Evolutionary conservation across 2,888 invertebrate genomes (phyloP), one percentile per base, ranked within the genome.

Genomic region (Clitarchus hookeri): DNA sequence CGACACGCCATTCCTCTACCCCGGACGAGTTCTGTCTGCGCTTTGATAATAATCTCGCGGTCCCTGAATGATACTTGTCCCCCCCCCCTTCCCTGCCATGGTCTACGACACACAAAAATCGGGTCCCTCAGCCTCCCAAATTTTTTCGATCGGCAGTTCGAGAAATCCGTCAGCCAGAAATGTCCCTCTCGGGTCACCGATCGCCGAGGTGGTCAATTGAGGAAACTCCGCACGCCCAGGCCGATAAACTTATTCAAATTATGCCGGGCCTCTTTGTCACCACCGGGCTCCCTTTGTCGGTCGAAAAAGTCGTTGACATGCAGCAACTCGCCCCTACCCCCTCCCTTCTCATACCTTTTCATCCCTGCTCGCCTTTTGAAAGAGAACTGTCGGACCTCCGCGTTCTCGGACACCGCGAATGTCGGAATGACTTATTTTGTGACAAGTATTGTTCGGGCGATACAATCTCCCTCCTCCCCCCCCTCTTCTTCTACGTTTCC

Each of bases 301-400:
- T 16, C 65, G 65, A n/a, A 65, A 65, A 65, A 65, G 65, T 65
- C 65, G 65, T 65, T 65, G 65, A 65, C 65, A 65, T 65, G 65
- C n/a, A 19, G 65, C 16, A 16, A 11, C 65, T 23, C 65, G 11
- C 16, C 65, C 65, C 65, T 8, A 6, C 65, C 65, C 65, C n/a
- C 65, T 23, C 65, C 65, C 48, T 1, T 48, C 12, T 53, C 65
- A 6, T n/a, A 11, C 65, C 16, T 65, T 65, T 65, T 23, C 65
- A 65, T n/a, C 23, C 19, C 19, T 65, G 65, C 65, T 65, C 65
- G 19, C 23, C 65, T 65, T 65, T 65, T 65, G 23, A 65, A 65
- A 65, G 23, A 19, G 65, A 4, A 65, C 48, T 16, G 48, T 65
- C 65, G 65, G 65, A 65, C 23, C 65, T n/a, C 65, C 0, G 65